These are phyloP conservation scores for Xiphorhynchus erythropygius DNA, from an alignment of 2,797 vertebrate genomes.

Conservation along the genomic window DNA sequence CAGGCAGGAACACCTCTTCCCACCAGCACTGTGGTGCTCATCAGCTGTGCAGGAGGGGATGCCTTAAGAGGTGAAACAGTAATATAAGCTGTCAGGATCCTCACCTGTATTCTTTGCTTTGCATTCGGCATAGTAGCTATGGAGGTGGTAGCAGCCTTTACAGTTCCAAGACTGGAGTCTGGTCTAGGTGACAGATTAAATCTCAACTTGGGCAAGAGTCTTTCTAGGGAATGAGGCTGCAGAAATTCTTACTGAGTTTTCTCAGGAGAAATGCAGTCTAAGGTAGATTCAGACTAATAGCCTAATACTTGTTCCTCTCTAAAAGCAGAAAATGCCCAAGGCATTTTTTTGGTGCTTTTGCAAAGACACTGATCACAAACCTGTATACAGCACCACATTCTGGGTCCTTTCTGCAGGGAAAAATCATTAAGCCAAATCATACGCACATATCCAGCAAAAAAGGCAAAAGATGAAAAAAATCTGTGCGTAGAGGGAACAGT, in stretches of 20 bases:
- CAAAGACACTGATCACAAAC: constrained; percentile 60
- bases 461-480: constrained; percentile 41
- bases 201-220: background rate
- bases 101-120: background rate
- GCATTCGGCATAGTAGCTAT: background rate
- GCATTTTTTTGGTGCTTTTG: constrained; percentile 63
- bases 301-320: constrained; percentile 65
- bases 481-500: constrained; percentile 30
- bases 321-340: constrained; percentile 69
- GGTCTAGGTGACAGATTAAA: background rate
- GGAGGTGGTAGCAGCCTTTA: constrained; percentile 5
- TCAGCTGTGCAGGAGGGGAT: background rate
- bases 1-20: background rate
- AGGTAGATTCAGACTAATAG: constrained; percentile 66
- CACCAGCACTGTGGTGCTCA: background rate
- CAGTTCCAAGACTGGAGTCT: background rate
- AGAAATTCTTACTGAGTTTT: constrained; percentile 27
- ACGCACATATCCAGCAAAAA: constrained; percentile 19
- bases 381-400: constrained; percentile 33
- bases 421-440: constrained; percentile 71
- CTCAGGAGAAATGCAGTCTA: constrained; percentile 62
- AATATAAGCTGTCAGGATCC: background rate
- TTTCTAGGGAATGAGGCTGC: constrained; percentile 40
- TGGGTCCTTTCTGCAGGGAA: constrained; percentile 51
- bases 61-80: background rate